phyloP scores from a whole-genome alignment of 2,888 invertebrate species.

The Rhamnusium bicolor region DNA sequence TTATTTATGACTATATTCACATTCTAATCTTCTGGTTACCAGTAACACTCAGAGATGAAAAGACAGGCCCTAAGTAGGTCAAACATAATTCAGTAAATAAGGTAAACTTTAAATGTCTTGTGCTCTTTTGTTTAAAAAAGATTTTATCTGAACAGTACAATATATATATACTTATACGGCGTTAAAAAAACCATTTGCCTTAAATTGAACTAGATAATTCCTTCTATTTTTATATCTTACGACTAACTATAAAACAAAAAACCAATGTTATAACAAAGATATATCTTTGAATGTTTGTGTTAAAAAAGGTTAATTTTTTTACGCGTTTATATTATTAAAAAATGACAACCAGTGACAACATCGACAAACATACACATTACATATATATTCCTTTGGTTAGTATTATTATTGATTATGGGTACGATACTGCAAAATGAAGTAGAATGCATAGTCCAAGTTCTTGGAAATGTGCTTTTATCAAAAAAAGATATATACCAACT shows the following conservation, averaged over 20 bases:
- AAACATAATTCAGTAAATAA: too few species aligned
- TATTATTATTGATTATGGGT: constrained; percentile 24
- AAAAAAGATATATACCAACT: constrained; percentile 10
- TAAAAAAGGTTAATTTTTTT: constrained; percentile 23
- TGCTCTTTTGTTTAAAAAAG: too few species aligned
- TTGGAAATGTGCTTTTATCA: constrained; percentile 50
- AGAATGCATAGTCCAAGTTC: constrained; percentile 25
- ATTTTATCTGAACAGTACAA: too few species aligned
- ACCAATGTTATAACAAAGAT: constrained; percentile 8
- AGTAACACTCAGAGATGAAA: too few species aligned
- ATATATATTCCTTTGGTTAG: constrained; percentile 2
- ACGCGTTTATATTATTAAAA: constrained; percentile 2
- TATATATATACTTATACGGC: too few species aligned
- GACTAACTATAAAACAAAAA: background rate
- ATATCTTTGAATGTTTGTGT: constrained; percentile 30
- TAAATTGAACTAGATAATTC: background rate
- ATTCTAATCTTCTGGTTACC: too few species aligned
- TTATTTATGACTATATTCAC: too few species aligned
- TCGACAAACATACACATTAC: constrained; percentile 30
- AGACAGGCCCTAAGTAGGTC: too few species aligned
- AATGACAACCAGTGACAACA: constrained; percentile 26
- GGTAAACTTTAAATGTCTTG: too few species aligned
- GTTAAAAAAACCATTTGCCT: background rate
- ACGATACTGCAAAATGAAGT: constrained; percentile 17
- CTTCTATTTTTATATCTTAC: constrained; percentile 22